These are phyloP conservation scores for Hyles lineata DNA, from an alignment of 2,888 invertebrate genomes.

Conservation along the genomic window DNA sequence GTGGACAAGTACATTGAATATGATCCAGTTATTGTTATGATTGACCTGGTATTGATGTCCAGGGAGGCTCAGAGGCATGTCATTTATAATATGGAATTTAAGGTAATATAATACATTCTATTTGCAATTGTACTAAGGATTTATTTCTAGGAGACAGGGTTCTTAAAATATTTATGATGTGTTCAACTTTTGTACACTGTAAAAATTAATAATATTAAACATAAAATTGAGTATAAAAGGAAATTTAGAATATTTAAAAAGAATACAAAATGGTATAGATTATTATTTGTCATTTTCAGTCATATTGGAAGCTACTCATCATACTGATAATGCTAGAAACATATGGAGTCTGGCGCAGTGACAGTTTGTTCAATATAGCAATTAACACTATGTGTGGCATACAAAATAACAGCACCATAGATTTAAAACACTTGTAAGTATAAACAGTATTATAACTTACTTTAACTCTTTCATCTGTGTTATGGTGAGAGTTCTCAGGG, in stretches of 20 bases:
- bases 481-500: too few relatives aligned
- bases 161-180: too few relatives aligned
- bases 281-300: conserved; percentile 66
- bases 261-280: too few relatives aligned
- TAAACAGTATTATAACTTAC: neutral
- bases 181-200: too few relatives aligned
- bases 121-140: neutral
- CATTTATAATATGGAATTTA: conserved; percentile 91
- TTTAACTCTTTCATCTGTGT: neutral
- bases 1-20: conserved; percentile 97
- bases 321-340: conserved; percentile 92
- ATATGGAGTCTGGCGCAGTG: conserved; percentile 87
- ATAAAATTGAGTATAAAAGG: neutral
- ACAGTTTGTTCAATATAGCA: conserved; percentile 69
- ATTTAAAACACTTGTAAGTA: conserved; percentile 66
- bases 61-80: conserved; percentile 94
- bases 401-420: conserved; percentile 53
- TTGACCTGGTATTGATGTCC: conserved; percentile 93
- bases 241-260: too few relatives aligned
- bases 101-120: conserved; percentile 77
- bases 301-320: conserved; percentile 92
- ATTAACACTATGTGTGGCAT: conserved; percentile 64
- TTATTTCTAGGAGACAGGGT: too few relatives aligned
- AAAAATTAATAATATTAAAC: too few relatives aligned
- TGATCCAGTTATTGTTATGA: conserved; percentile 93